Conservation (phyloP, 2,113 vertebrate genomes). For the Paraplagusia blochii region DNA sequence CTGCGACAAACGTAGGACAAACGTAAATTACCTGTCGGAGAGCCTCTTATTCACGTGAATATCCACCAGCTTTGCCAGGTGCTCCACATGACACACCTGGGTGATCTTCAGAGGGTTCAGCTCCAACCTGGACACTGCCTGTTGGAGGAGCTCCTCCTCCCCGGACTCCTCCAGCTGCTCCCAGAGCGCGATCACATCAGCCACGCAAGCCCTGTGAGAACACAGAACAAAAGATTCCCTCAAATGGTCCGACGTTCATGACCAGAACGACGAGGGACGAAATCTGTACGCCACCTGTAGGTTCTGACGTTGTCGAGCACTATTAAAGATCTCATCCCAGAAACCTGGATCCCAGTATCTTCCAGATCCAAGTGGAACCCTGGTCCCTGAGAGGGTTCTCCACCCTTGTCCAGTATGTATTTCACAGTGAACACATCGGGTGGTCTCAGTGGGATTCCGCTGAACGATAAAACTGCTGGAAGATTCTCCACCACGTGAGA, state of each 20-base stretch:
- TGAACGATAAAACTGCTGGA: slow-evolving; percentile 77
- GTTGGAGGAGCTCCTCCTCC: slow-evolving; percentile 69
- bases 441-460: slow-evolving; percentile 74
- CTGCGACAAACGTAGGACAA: too few relatives aligned
- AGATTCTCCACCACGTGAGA: slow-evolving; percentile 74
- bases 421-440: slow-evolving; percentile 77
- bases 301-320: slow-evolving; percentile 75
- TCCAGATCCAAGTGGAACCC: slow-evolving; percentile 82
- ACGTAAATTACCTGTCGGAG: slow-evolving; percentile 66
- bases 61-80: slow-evolving; percentile 80
- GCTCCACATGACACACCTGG: slow-evolving; percentile 80
- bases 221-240: background rate
- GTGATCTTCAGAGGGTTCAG: slow-evolving; percentile 85
- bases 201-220: slow-evolving; percentile 80
- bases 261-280: background rate
- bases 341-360: slow-evolving; percentile 76
- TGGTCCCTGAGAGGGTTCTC: slow-evolving; percentile 54
- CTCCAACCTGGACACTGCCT: slow-evolving; percentile 80
- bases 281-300: slow-evolving; percentile 77
- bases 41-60: slow-evolving; percentile 78
- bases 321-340: slow-evolving; percentile 79
- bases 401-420: slow-evolving; percentile 69
- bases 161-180: slow-evolving; percentile 74
- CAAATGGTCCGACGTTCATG: background rate
- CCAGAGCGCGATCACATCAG: slow-evolving; percentile 83